phyloP scores from a whole-genome alignment of 2,888 invertebrate genomes.

The Amphiduros pacificus region DNA sequence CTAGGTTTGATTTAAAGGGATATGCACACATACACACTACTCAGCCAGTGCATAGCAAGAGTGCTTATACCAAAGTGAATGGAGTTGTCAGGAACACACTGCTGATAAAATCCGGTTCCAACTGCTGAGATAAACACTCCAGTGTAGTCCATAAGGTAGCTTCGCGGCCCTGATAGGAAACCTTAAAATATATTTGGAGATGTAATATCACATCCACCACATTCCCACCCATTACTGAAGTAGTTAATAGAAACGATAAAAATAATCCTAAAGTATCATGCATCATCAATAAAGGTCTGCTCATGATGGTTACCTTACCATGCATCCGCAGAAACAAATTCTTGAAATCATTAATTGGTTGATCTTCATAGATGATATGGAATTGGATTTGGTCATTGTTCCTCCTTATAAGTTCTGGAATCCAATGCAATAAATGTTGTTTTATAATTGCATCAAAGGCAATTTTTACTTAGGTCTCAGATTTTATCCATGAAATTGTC shows the following conservation, averaged over 20 bases:
- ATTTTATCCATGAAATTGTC: no score
- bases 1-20: no score
- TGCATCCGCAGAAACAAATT: neutral
- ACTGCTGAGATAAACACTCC: slow-evolving; percentile 6
- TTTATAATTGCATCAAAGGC: no score
- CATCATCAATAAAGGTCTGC: no score
- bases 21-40: no score
- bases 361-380: slow-evolving; percentile 10
- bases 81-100: slow-evolving; percentile 1
- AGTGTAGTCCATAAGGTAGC: neutral
- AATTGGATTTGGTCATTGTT: neutral
- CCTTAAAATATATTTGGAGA: no score
- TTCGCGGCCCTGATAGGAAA: neutral
- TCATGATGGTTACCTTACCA: neutral
- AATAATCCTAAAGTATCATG: no score
- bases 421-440: no score
- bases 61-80: slow-evolving; percentile 1
- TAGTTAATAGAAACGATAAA: no score
- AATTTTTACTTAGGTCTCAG: no score
- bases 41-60: slow-evolving; percentile 12
- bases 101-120: slow-evolving; percentile 1
- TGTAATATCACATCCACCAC: no score
- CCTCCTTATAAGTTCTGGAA: slow-evolving; percentile 3
- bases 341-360: slow-evolving; percentile 5
- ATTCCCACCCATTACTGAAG: no score